Evolutionary conservation across 2,797 vertebrate species (phyloP).

Genomic region (Gila robusta): DNA sequence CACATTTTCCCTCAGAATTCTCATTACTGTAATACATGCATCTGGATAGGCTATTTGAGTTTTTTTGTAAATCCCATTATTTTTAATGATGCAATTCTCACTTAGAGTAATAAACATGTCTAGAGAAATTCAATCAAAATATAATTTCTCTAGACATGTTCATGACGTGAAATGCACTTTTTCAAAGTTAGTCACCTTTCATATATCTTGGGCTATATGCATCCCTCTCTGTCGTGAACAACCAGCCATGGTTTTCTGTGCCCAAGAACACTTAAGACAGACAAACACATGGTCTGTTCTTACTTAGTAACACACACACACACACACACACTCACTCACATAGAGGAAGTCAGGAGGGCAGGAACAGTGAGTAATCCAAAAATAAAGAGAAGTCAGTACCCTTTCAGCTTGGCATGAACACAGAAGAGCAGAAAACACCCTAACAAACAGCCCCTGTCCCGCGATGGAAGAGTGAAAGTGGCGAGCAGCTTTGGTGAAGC

Average conservation of each 20-base stretch:
- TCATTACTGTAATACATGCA: not conserved
- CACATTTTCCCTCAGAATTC: not conserved
- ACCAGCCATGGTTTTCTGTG: slow-evolving; percentile 24
- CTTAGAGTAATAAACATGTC: not conserved
- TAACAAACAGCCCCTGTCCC: slow-evolving; percentile 47
- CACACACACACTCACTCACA: slow-evolving; percentile 42
- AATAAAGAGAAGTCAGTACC: slow-evolving; percentile 35
- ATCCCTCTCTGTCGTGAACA: slow-evolving; percentile 17
- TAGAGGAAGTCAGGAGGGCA: slow-evolving; percentile 43
- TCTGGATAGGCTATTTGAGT: not conserved
- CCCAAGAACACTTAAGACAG: slow-evolving; percentile 48
- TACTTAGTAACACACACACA: slow-evolving; percentile 48
- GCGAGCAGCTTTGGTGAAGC: not conserved
- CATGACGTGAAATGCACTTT: not conserved
- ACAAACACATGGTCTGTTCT: slow-evolving; percentile 57
- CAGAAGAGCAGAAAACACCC: slow-evolving; percentile 7
- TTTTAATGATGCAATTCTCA: not conserved
- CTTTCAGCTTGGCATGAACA: slow-evolving; percentile 36
- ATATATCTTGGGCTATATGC: not conserved
- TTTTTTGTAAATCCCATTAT: not conserved
- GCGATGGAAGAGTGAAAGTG: slow-evolving; percentile 41
- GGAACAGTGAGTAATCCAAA: slow-evolving; percentile 46
- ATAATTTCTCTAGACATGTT: not conserved
- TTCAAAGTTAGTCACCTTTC: not conserved
- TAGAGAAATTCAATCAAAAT: not conserved